These are phyloP conservation scores for Dione vanillae DNA, from an alignment of 2,888 invertebrate genomes.

Conservation along the genomic window DNA sequence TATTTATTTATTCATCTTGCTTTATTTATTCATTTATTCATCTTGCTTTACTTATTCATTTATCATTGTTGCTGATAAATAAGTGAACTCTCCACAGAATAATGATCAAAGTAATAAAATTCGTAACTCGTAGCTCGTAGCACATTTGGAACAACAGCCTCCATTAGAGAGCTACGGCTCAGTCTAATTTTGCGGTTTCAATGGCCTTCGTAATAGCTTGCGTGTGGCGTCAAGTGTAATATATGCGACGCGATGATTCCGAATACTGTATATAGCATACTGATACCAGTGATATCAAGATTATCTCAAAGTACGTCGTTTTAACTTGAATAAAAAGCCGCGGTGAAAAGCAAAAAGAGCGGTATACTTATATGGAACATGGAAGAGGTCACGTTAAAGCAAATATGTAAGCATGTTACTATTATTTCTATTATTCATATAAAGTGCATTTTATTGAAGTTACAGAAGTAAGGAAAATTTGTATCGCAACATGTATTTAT, in stretches of 20 bases:
- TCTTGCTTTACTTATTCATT: neutral
- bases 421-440: too few species aligned
- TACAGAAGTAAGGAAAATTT: too few species aligned
- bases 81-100: conserved; percentile 3
- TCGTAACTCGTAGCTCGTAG: neutral
- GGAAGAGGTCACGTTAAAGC: too few species aligned
- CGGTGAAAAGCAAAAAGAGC: too few species aligned
- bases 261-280: neutral
- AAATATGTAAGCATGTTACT: too few species aligned
- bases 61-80: conserved; percentile 1
- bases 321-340: too few species aligned
- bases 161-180: neutral
- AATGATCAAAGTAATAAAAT: conserved; percentile 15
- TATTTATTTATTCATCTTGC: neutral
- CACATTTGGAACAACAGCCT: conserved; percentile 1
- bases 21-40: neutral
- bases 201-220: conserved; percentile 19
- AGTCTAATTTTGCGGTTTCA: conserved; percentile 25
- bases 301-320: neutral
- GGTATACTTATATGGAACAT: too few species aligned
- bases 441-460: too few species aligned
- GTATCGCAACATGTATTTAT: too few species aligned
- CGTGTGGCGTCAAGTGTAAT: conserved; percentile 13
- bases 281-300: neutral
- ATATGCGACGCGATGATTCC: conserved; percentile 5